Evolutionary conservation across 1,140 invertebrate species (phyloP).

Genomic region (Zaprionus ghesquierei): DNA sequence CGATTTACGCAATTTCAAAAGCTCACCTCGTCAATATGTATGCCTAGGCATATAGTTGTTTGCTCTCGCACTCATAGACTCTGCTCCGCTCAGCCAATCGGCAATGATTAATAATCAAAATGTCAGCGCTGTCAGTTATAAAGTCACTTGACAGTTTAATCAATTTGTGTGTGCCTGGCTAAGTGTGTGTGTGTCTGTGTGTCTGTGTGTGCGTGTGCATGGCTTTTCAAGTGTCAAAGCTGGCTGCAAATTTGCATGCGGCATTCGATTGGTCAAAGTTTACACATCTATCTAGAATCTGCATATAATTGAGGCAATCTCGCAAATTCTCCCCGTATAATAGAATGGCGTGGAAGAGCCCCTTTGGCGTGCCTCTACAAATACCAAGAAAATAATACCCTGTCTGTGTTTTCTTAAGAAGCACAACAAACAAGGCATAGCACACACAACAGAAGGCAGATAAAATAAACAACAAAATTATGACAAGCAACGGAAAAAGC

Average conservation of each 20-base stretch:
- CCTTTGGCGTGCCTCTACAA: conserved; percentile 18
- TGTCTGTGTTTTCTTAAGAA: conserved; percentile 57
- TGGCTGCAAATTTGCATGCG: conserved; percentile 43
- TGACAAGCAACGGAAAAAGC: conserved; percentile 56
- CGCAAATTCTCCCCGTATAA: not conserved
- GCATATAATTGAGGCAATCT: not conserved
- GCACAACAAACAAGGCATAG: conserved; percentile 53
- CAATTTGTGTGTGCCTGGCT: conserved; percentile 57
- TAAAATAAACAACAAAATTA: conserved; percentile 79
- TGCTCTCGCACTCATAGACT: conserved; percentile 22
- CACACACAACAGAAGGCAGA: conserved; percentile 47
- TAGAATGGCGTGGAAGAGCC: not conserved
- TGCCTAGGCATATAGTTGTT: conserved; percentile 9
- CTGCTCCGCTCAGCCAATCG: conserved; percentile 38
- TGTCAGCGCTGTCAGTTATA: conserved; percentile 72
- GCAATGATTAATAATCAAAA: conserved; percentile 79
- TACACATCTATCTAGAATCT: conserved; percentile 24
- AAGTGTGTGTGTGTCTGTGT: conserved; percentile 10
- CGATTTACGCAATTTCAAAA: not conserved
- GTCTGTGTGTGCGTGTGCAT: conserved; percentile 17
- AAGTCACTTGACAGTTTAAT: conserved; percentile 80
- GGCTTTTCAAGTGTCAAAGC: conserved; percentile 32
- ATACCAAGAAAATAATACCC: conserved; percentile 16
- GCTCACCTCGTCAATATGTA: conserved; percentile 15
- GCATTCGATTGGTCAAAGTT: conserved; percentile 48